A percentile compares a stretch with the other conserved stretches of the same genome.
Conservation (phyloP, 2,113 vertebrate species). For the Struthidea cinerea region DNA sequence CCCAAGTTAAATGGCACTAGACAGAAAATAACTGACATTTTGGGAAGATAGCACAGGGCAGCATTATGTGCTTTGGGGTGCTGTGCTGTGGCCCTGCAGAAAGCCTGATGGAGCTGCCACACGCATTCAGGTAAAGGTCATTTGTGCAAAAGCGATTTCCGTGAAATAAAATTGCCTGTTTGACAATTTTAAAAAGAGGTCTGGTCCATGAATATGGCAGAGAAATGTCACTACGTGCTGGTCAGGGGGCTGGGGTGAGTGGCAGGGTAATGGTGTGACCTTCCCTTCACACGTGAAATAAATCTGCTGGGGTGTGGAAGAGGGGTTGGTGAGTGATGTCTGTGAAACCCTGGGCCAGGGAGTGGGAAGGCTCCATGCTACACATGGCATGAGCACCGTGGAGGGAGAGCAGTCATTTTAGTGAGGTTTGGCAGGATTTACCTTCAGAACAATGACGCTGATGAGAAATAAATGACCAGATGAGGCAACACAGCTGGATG, state of each 20-base stretch:
- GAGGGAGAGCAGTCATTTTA: background rate
- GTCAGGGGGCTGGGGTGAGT: background rate
- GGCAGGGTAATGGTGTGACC: background rate
- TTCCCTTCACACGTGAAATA: background rate
- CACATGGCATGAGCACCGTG: background rate
- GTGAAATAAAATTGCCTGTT: background rate
- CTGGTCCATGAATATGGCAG: background rate
- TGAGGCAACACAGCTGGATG: background rate
- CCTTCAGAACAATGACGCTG: background rate
- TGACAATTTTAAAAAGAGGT: background rate
- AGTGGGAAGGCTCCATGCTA: background rate
- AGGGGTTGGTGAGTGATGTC: background rate
- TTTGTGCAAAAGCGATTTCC: background rate
- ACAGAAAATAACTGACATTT: slow-evolving; percentile 5
- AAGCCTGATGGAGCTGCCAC: background rate
- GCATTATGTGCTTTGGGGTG: background rate
- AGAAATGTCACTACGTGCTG: background rate
- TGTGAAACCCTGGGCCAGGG: background rate
- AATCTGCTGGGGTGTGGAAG: background rate
- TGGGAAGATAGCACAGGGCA: background rate
- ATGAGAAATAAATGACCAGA: background rate
- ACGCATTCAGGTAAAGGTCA: background rate
- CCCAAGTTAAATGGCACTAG: background rate
- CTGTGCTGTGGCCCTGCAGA: background rate
- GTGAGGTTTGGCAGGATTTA: background rate